These are phyloP conservation scores for Xiphias gladius DNA, from an alignment of 2,113 vertebrate genomes.

Conservation along the genomic window DNA sequence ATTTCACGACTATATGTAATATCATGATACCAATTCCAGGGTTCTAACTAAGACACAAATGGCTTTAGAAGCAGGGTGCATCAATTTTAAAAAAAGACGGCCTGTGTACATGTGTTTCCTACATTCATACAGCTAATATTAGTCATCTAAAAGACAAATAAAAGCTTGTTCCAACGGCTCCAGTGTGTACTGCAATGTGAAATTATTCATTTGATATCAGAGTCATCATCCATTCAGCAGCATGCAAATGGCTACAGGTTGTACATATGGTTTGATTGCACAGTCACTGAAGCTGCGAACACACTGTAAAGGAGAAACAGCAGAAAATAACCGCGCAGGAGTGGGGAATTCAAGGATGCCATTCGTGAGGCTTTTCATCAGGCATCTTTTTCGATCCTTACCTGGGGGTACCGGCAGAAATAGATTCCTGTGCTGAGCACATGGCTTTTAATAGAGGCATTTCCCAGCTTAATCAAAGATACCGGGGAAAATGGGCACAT, in stretches of 20 bases:
- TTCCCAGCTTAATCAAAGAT: slow-evolving; percentile 66
- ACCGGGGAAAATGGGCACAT: slow-evolving; percentile 39
- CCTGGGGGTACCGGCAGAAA: slow-evolving; percentile 57
- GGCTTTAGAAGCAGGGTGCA: not conserved
- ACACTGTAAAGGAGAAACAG: slow-evolving; percentile 18
- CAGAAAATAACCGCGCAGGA: slow-evolving; percentile 28
- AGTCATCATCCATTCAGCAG: slow-evolving; percentile 51
- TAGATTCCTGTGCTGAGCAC: slow-evolving; percentile 46
- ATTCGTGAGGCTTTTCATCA: slow-evolving; percentile 59
- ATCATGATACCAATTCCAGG: not conserved
- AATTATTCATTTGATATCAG: slow-evolving; percentile 58
- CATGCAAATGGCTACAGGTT: slow-evolving; percentile 53
- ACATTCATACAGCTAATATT: slow-evolving; percentile 40
- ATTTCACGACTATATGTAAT: not conserved
- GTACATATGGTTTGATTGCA: slow-evolving; percentile 46
- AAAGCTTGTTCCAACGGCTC: slow-evolving; percentile 18
- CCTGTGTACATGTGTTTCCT: slow-evolving; percentile 29
- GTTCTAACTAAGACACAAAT: not conserved
- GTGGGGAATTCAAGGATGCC: slow-evolving; percentile 48
- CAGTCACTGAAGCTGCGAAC: slow-evolving; percentile 50
- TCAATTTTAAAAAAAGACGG: slow-evolving; percentile 9
- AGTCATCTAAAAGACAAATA: slow-evolving; percentile 31
- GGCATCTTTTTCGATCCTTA: slow-evolving; percentile 40
- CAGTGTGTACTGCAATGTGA: slow-evolving; percentile 17
- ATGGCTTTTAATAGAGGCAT: slow-evolving; percentile 63